Evolutionary conservation across 2,113 vertebrate species (phyloP), one percentile per base, ranked within the genome.

Genomic region (Tor tambroides): DNA sequence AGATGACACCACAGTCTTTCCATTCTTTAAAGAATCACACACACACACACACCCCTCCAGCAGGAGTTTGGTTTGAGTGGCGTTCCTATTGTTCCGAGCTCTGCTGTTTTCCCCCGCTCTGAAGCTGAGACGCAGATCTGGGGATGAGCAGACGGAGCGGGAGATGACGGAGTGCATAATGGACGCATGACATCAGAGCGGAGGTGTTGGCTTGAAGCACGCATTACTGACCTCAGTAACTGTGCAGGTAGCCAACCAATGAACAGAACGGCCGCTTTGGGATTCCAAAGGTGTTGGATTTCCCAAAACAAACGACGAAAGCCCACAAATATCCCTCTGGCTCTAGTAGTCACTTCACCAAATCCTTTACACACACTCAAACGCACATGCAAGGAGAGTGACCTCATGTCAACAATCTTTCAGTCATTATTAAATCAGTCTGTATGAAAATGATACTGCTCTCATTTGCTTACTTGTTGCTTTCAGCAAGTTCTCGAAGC

Each of bases 231-330:
- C 38, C 65, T 74, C 67, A 80, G 23, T 79, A 83, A 85, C 77
- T 85, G 63, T 4, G 17, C 71, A 80, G 63, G 69, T 83, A 82
- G 56, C 23, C 28, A 30, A 76, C 6, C 75, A 63, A 4, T 59
- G 43, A 32, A 63, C 38, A 76, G 69, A 51, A 79, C 5, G 28
- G 32, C 12, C 14, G 38, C 59, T 35, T 32, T 77, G 76, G 80
- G 74, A 78, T 65, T 72, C 77, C n/a, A 49, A 19, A 69, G 78
- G 85, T 69, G 49, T 90, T 87, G 54, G 38, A 63, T 90, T 85
- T 87, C 88, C 65, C 71, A 41, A 82, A 81, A 87, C 69, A 87
- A 32, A 67, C 14, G 43, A 49, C 9, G 1, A 86, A 74, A 80
- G 75, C 74, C 76, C 46, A 4, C 28, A 51, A 72, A 56, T 26